phyloP scores from a whole-genome alignment of 2,888 invertebrate species.

The Heliconius hortense region DNA sequence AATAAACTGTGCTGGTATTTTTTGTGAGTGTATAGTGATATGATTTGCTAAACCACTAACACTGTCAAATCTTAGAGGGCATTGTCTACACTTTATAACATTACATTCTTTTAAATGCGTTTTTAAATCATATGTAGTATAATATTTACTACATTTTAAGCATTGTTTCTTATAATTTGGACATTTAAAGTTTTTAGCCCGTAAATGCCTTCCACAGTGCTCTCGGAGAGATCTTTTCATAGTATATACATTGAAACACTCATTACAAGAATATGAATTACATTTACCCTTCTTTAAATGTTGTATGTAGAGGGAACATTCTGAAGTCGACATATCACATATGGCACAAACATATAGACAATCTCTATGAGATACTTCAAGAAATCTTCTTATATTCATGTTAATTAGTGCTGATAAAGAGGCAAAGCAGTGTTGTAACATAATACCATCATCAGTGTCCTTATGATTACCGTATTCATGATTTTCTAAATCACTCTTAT shows the following conservation, averaged over 20 bases:
- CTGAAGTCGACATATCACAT: conserved; percentile 48
- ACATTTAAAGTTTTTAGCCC: conserved; percentile 29
- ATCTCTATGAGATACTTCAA: conserved; percentile 46
- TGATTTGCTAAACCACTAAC: conserved; percentile 57
- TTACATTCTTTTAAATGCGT: conserved; percentile 54
- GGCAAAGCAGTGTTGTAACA: conserved; percentile 50
- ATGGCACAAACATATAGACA: conserved; percentile 47
- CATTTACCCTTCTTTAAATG: conserved; percentile 56
- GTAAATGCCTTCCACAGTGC: conserved; percentile 47
- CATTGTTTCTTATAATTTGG: conserved; percentile 45
- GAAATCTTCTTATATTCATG: conserved; percentile 51
- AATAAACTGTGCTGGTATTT: conserved; percentile 50
- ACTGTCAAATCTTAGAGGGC: conserved; percentile 51
- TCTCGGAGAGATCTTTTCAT: conserved; percentile 43
- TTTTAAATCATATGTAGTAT: conserved; percentile 36
- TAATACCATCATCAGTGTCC: conserved; percentile 51
- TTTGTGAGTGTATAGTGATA: conserved; percentile 48
- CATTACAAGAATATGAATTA: conserved; percentile 49
- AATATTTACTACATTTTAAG: conserved; percentile 48
- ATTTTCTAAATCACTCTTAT: conserved; percentile 46
- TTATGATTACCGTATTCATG: conserved; percentile 52
- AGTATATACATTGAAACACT: conserved; percentile 54
- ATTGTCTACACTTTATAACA: conserved; percentile 55
- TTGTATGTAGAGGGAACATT: conserved; percentile 48
- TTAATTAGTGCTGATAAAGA: conserved; percentile 58